Evolutionary conservation across 2,888 invertebrate species (phyloP), one percentile per base, ranked within the genome.

Genomic region (Ethmia dodecea): DNA sequence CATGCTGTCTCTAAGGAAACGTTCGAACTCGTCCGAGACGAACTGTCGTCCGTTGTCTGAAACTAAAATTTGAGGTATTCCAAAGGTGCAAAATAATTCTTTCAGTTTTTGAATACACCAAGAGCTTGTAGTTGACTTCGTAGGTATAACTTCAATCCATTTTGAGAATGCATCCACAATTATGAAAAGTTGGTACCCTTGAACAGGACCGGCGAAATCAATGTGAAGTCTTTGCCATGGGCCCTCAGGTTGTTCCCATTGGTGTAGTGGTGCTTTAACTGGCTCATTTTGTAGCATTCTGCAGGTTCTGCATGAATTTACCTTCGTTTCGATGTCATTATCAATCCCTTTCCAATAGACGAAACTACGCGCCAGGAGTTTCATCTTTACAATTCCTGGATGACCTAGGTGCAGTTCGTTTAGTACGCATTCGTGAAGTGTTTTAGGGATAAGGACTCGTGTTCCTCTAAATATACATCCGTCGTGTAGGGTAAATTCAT

Each of bases 351-450:
- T 28, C 25, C 57, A 60, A 28, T 35, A 33, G 3, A 31, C 25
- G 13, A 13, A 42, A 10, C 36, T 34, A 1, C 36, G 34, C 5
- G 42, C 42, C 46, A 54, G 24, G 9, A 38, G 38, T 35, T 55
- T 55, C 49, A 55, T 55, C 31, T 47, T 47, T 4, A 47, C 41
- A 3, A 61, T 56, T 6, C 53, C 56, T 4, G 47, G 6, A 33
- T 60, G 59, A 20, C 38, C 34, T 3, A 20, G 13, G 20, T 42
- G 42, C 9, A 42, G 25, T 20, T 42, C 39, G 1, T 39, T 26
- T 13, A 42, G 18, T 1, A 39, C 16, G 6, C 8, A 13, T 9
- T 8, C 6, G 8, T 24, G 11, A 13, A 39, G 20, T 8, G 8
- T 32, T 1, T 10, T 1, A 1, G 42, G 38, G 4, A 42, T 35